phyloP scores from a whole-genome alignment of 2,888 invertebrate species.

The Stratiomys singularior region DNA sequence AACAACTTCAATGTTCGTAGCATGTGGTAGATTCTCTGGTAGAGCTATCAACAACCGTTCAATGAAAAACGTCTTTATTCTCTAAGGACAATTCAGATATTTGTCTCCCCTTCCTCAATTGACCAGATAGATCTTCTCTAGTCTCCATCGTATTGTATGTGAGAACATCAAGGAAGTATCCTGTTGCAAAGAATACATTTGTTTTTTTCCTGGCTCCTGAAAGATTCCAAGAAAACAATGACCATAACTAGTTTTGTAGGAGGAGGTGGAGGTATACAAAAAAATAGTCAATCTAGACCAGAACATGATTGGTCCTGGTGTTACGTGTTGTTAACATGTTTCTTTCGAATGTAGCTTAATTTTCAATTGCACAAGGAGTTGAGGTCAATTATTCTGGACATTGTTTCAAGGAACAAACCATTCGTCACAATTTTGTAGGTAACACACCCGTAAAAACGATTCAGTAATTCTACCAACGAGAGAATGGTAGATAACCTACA shows the following conservation, averaged over 20 bases:
- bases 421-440: not conserved
- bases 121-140: not conserved
- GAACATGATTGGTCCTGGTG: not conserved
- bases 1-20: not conserved
- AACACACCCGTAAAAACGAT: no score
- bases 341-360: not conserved
- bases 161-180: not conserved
- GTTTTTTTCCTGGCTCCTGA: not conserved
- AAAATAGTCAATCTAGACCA: not conserved
- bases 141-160: slow-evolving; percentile 3
- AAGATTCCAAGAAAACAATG: not conserved
- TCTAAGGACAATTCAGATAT: slow-evolving; percentile 18
- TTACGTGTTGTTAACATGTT: no score
- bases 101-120: slow-evolving; percentile 27
- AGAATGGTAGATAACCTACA: no score
- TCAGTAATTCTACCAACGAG: no score
- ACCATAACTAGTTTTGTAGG: not conserved
- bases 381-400: not conserved
- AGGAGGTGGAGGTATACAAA: not conserved
- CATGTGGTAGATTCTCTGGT: not conserved
- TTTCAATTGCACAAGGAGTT: not conserved
- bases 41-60: not conserved
- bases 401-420: not conserved
- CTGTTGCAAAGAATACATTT: not conserved
- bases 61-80: slow-evolving; percentile 12